A percentile compares a stretch with the other conserved stretches of the same genome.
Evolutionary conservation across 2,113 vertebrate species (phyloP).

Genomic region (Pitta sordida): DNA sequence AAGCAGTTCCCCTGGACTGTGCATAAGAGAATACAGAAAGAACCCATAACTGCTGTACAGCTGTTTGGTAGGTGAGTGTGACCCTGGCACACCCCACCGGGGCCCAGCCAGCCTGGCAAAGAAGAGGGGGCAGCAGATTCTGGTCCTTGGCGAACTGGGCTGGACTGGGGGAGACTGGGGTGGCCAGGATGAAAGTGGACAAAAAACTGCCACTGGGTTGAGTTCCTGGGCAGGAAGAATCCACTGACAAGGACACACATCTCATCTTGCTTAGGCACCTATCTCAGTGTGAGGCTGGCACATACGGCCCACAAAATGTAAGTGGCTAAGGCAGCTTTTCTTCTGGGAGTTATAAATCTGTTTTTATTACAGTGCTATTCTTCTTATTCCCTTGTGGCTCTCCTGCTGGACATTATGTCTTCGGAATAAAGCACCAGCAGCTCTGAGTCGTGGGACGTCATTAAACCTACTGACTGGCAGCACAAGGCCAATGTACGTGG

Average conservation of each 20-base stretch:
- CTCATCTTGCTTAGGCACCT: neutral
- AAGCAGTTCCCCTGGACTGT: rapidly evolving
- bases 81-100: rapidly evolving
- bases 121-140: neutral
- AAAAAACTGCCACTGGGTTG: neutral
- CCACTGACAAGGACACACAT: neutral
- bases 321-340: neutral
- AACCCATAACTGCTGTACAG: rapidly evolving
- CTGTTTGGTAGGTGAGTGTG: neutral
- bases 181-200: neutral
- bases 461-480: neutral
- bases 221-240: neutral
- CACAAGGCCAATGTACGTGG: neutral
- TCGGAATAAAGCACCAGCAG: neutral
- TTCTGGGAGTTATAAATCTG: neutral
- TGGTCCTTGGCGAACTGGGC: rapidly evolving
- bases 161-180: neutral
- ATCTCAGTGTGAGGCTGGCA: neutral
- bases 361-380: neutral
- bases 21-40: rapidly evolving
- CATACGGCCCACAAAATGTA: neutral
- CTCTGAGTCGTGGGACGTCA: neutral
- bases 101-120: neutral
- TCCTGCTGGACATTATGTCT: neutral
- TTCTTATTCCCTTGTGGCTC: neutral